phyloP scores from a whole-genome alignment of 2,797 vertebrate genomes.

The Parambassis ranga region DNA sequence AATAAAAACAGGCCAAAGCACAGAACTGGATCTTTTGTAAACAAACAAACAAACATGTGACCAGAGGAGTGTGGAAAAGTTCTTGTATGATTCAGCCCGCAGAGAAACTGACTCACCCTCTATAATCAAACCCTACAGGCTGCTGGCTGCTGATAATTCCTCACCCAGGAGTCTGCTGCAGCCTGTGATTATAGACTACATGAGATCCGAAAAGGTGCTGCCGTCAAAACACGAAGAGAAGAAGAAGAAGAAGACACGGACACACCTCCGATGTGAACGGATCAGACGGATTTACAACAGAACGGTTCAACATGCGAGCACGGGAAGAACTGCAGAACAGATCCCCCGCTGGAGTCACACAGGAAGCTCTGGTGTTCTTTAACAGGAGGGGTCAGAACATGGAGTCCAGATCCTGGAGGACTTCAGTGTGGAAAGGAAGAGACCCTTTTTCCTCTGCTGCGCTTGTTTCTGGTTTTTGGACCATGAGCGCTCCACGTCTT shows the following conservation, averaged over 20 bases:
- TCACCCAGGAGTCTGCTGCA: constrained; percentile 5
- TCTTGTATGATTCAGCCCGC: not conserved
- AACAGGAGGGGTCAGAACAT: constrained; percentile 5
- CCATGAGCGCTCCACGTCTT: no score
- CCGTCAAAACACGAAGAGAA: constrained; percentile 1
- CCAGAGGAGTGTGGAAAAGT: not conserved
- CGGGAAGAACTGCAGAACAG: not conserved
- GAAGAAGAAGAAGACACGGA: not conserved
- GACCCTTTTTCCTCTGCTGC: no score
- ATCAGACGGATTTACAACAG: not conserved
- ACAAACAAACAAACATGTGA: not conserved
- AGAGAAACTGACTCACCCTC: constrained; percentile 31
- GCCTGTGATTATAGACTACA: constrained; percentile 21
- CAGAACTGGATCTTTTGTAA: no score
- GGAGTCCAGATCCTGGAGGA: not conserved
- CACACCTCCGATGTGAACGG: constrained; percentile 34
- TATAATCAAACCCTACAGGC: not conserved
- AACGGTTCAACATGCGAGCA: not conserved
- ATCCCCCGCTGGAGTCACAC: constrained; percentile 5
- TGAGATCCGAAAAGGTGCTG: constrained; percentile 14
- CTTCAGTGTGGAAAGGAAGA: not conserved
- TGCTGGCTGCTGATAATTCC: constrained; percentile 1
- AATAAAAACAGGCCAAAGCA: no score
- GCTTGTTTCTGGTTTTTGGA: no score
- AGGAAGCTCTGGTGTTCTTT: constrained; percentile 26